phyloP scores from a whole-genome alignment of 2,113 vertebrate genomes.

The Colistium nudipinnis region DNA sequence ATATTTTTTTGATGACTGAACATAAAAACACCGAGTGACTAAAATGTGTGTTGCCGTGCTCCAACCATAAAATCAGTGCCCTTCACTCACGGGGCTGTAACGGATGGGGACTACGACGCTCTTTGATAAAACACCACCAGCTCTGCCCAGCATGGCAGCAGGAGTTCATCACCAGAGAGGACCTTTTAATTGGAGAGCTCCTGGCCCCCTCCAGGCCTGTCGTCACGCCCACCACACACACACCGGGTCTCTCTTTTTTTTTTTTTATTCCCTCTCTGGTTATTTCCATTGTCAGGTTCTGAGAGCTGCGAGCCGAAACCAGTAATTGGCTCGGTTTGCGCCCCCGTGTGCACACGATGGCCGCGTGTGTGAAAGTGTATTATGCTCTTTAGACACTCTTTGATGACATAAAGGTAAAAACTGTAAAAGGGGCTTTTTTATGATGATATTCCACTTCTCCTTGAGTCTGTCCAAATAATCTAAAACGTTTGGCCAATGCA shows the following conservation, averaged over 20 bases:
- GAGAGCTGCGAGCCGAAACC: slow-evolving; percentile 85
- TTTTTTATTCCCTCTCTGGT: slow-evolving; percentile 47
- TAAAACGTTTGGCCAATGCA: background rate
- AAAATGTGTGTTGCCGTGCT: background rate
- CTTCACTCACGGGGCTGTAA: background rate
- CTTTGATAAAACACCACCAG: slow-evolving; percentile 46
- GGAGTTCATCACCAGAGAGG: slow-evolving; percentile 69
- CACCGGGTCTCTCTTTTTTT: slow-evolving; percentile 66
- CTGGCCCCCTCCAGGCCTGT: slow-evolving; percentile 47
- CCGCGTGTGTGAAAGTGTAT: slow-evolving; percentile 51
- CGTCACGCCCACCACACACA: slow-evolving; percentile 73
- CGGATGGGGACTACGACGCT: slow-evolving; percentile 14
- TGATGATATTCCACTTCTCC: background rate
- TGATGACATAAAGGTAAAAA: slow-evolving; percentile 38
- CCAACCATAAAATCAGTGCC: no score
- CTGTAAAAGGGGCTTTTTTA: slow-evolving; percentile 1
- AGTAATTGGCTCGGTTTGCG: slow-evolving; percentile 88
- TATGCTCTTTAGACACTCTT: slow-evolving; percentile 47
- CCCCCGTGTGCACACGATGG: slow-evolving; percentile 76
- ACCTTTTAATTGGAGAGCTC: slow-evolving; percentile 80
- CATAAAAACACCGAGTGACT: background rate
- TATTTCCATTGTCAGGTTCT: slow-evolving; percentile 83
- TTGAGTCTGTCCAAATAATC: background rate
- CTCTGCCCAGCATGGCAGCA: slow-evolving; percentile 55
- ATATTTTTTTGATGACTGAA: no score